phyloP scores from a whole-genome alignment of 2,888 invertebrate genomes.

The Criorhina ranunculi region DNA sequence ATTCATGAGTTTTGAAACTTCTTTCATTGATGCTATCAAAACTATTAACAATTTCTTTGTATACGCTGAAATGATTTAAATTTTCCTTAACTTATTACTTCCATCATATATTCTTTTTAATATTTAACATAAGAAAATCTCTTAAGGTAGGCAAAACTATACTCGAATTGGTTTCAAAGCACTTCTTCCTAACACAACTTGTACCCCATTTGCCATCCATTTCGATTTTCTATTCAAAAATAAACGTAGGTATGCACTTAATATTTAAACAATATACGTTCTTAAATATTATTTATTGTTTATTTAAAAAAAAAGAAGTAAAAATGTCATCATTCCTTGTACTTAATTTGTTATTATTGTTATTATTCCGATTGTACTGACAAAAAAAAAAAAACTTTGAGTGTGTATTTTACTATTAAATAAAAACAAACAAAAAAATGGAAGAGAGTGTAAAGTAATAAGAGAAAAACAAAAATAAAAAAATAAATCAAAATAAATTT shows the following conservation, averaged over 20 bases:
- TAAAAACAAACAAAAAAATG: slow-evolving; percentile 21
- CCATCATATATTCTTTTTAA: background rate
- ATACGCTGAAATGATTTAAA: no score
- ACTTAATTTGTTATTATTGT: slow-evolving; percentile 32
- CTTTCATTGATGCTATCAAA: no score
- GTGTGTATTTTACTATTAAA: slow-evolving; percentile 52
- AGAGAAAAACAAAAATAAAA: slow-evolving; percentile 12
- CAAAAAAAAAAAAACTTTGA: slow-evolving; percentile 29
- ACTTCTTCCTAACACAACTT: slow-evolving; percentile 67
- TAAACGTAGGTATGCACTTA: background rate
- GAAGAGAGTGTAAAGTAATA: slow-evolving; percentile 39
- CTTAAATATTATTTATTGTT: slow-evolving; percentile 18
- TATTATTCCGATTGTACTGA: background rate
- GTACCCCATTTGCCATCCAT: slow-evolving; percentile 60
- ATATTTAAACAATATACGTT: slow-evolving; percentile 24
- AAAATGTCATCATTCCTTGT: slow-evolving; percentile 52
- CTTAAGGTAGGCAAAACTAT: slow-evolving; percentile 42
- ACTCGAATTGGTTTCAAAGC: slow-evolving; percentile 70
- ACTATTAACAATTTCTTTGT: background rate
- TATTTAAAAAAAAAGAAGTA: slow-evolving; percentile 30
- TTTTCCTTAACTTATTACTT: background rate
- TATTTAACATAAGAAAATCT: slow-evolving; percentile 7
- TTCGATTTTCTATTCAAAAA: slow-evolving; percentile 45
- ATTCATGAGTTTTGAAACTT: no score
- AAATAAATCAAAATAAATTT: slow-evolving; percentile 49